phyloP scores from a whole-genome alignment of 2,888 invertebrate species.

The Erannis defoliaria region DNA sequence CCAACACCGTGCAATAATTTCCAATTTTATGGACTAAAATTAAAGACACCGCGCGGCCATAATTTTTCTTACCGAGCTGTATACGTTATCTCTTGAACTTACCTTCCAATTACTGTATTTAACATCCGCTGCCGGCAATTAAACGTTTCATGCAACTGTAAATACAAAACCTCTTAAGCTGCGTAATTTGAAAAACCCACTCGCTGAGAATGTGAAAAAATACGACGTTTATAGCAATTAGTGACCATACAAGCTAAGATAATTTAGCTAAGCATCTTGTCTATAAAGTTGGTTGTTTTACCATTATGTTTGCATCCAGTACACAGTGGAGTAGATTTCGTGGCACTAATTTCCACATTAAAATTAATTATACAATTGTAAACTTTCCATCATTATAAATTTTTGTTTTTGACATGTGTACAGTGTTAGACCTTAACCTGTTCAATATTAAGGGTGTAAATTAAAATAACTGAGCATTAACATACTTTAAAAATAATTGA shows the following conservation, averaged over 20 bases:
- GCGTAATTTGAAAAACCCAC: slow-evolving; percentile 75
- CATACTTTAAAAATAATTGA: too few species aligned
- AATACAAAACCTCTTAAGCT: slow-evolving; percentile 77
- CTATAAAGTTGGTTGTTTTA: slow-evolving; percentile 45
- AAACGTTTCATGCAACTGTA: slow-evolving; percentile 82
- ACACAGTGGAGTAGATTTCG: background rate
- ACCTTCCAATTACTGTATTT: slow-evolving; percentile 79
- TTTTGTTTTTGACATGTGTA: too few species aligned
- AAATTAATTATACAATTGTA: too few species aligned
- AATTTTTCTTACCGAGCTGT: slow-evolving; percentile 52
- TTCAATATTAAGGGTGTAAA: too few species aligned
- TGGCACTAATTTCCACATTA: background rate
- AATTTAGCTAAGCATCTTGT: slow-evolving; percentile 76
- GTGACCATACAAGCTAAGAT: slow-evolving; percentile 72
- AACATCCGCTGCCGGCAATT: slow-evolving; percentile 80
- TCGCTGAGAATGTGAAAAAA: slow-evolving; percentile 79
- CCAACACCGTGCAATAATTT: slow-evolving; percentile 25
- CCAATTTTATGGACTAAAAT: slow-evolving; percentile 32
- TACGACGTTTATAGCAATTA: slow-evolving; percentile 81
- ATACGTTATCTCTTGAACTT: slow-evolving; percentile 74
- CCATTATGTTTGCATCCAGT: background rate
- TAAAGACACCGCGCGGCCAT: slow-evolving; percentile 32
- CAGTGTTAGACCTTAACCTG: too few species aligned
- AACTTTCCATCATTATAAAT: too few species aligned
- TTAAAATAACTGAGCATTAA: too few species aligned